A percentile compares a stretch with the other conserved stretches of the same genome.
phyloP scores from a whole-genome alignment of 2,888 invertebrate species.

The Drosophila eohydei region DNA sequence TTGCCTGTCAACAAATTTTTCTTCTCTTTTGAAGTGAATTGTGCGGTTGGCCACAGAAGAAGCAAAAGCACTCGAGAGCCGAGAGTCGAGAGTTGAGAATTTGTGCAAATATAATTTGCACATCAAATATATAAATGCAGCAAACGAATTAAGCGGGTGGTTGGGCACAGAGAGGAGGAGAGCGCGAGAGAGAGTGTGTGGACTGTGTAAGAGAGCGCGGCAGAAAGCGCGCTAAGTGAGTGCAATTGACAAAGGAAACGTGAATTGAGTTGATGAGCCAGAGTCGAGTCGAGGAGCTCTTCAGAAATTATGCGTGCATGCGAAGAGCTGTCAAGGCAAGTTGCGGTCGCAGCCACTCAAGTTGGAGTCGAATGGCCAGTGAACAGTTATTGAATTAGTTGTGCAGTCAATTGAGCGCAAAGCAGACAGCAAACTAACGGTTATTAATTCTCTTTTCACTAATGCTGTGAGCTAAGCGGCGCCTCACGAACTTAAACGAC shows the following conservation, averaged over 20 bases:
- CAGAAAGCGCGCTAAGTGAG: slow-evolving; percentile 66
- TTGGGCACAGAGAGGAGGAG: neutral
- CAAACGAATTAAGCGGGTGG: slow-evolving; percentile 31
- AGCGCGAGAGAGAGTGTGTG: neutral
- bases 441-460: slow-evolving; percentile 23
- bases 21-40: slow-evolving; percentile 54
- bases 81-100: slow-evolving; percentile 41
- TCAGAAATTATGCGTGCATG: slow-evolving; percentile 77
- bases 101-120: slow-evolving; percentile 80
- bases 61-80: slow-evolving; percentile 42
- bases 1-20: slow-evolving; percentile 43
- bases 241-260: slow-evolving; percentile 77
- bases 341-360: slow-evolving; percentile 48
- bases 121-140: slow-evolving; percentile 67
- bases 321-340: slow-evolving; percentile 34
- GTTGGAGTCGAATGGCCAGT: slow-evolving; percentile 55
- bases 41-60: slow-evolving; percentile 59
- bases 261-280: slow-evolving; percentile 55
- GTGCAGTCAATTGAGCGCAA: slow-evolving; percentile 34
- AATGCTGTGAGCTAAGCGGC: slow-evolving; percentile 61
- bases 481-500: slow-evolving; percentile 63
- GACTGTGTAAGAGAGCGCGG: neutral
- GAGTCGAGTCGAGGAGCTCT: slow-evolving; percentile 53
- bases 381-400: slow-evolving; percentile 35
- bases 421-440: slow-evolving; percentile 50